A percentile compares a stretch with the other conserved stretches of the same genome.
Conservation (phyloP, 2,888 invertebrate genomes). For the Strigamia transsilvanica region DNA sequence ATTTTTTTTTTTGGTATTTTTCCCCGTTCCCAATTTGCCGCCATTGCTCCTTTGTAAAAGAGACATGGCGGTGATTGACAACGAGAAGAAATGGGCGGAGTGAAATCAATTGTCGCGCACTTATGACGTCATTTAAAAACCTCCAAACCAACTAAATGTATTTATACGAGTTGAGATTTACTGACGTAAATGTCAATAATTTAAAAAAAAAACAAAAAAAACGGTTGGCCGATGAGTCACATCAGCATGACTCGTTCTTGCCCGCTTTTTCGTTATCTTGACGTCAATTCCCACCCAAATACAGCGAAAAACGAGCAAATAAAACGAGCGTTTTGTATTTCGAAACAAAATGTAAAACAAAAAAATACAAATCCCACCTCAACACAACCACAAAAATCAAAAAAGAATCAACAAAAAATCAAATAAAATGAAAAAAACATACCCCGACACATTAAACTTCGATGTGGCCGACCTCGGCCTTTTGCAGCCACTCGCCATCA, state of each 20-base stretch:
- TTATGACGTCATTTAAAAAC: background rate
- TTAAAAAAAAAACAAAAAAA: constrained; percentile 15
- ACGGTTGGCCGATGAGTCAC: background rate
- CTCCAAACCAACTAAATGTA: background rate
- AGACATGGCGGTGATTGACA: background rate
- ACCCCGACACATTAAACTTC: constrained; percentile 58
- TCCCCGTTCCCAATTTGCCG: background rate
- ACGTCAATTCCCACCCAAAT: background rate
- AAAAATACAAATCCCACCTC: too few relatives aligned
- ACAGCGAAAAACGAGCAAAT: background rate
- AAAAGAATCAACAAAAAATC: background rate
- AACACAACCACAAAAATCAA: background rate
- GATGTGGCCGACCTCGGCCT: constrained; percentile 70
- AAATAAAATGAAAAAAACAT: background rate
- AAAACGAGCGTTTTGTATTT: background rate
- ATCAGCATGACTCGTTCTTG: background rate
- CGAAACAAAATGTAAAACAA: background rate
- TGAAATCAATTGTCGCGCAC: background rate
- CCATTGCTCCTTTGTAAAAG: background rate
- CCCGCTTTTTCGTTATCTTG: background rate
- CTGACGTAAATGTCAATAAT: background rate
- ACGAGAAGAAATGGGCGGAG: background rate
- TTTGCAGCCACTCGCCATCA: constrained; percentile 69
- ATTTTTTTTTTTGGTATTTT: background rate
- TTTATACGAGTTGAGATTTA: background rate